Percentiles rank a stretch among this genome's conserved stretches.
These are phyloP conservation scores for Arenicola marina DNA, from an alignment of 2,888 invertebrate species.

Conservation along the genomic window DNA sequence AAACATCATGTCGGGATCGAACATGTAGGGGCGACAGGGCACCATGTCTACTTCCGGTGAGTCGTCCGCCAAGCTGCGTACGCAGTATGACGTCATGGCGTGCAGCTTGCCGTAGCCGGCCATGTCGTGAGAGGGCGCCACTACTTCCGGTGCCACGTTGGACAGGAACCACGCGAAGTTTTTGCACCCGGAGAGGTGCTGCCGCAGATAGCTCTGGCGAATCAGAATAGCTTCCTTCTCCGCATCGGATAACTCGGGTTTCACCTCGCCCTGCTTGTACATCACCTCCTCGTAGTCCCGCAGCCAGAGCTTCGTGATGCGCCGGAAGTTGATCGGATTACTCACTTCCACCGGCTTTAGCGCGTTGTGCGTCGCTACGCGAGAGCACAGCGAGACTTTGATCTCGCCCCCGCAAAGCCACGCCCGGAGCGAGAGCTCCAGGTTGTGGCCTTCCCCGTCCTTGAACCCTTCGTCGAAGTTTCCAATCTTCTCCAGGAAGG, in stretches of 20 bases:
- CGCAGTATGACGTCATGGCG: constrained; percentile 22
- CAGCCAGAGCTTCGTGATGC: constrained; percentile 30
- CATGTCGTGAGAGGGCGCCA: constrained; percentile 12
- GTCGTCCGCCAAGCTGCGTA: background rate
- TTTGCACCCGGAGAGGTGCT: constrained; percentile 12
- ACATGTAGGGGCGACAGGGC: constrained; percentile 29
- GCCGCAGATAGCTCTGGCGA: constrained; percentile 9
- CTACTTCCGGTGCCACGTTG: constrained; percentile 21
- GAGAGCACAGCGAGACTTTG: constrained; percentile 31
- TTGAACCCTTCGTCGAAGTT: constrained; percentile 30
- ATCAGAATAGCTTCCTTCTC: constrained; percentile 2
- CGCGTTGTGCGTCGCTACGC: constrained; percentile 32
- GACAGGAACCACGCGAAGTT: constrained; percentile 19
- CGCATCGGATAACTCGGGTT: background rate
- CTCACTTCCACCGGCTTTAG: constrained; percentile 23
- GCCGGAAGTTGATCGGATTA: constrained; percentile 16
- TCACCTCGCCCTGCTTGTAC: constrained; percentile 14
- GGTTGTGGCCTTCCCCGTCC: constrained; percentile 25
- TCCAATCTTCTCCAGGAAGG: constrained; percentile 27
- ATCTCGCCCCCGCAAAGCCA: constrained; percentile 36
- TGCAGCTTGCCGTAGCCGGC: constrained; percentile 24
- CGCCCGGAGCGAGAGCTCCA: constrained; percentile 35
- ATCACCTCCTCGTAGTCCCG: constrained; percentile 12
- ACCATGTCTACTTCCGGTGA: constrained; percentile 20
- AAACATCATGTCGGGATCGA: constrained; percentile 27